phyloP scores from a whole-genome alignment of 2,797 vertebrate genomes.

The Jordanella pulchra region DNA sequence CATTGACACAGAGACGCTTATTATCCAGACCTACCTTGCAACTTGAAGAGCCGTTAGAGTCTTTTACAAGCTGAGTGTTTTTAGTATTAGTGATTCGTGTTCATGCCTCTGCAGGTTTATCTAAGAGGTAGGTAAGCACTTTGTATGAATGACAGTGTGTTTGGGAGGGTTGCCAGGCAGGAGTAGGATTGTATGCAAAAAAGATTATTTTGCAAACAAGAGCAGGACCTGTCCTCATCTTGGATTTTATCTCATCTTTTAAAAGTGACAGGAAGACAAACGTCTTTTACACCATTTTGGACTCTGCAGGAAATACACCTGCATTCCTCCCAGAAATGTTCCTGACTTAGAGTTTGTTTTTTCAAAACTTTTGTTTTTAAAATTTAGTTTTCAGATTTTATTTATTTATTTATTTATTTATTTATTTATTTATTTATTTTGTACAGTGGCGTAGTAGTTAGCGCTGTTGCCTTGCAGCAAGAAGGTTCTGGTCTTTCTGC shows the following conservation, averaged over 20 bases:
- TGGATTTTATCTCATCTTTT: constrained; percentile 30
- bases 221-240: constrained; percentile 46
- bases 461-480: no score
- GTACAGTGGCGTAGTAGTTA: no score
- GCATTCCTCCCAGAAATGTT: constrained; percentile 38
- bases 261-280: constrained; percentile 20
- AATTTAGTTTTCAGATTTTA: no score
- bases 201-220: constrained; percentile 6
- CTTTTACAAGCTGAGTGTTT: constrained; percentile 51
- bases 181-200: not conserved
- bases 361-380: no score
- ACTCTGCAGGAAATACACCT: constrained; percentile 55
- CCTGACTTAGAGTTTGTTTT: no score
- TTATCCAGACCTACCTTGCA: constrained; percentile 67
- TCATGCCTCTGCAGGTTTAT: constrained; percentile 39
- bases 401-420: no score
- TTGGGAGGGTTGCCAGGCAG: constrained; percentile 47
- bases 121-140: constrained; percentile 38
- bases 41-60: constrained; percentile 33
- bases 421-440: no score
- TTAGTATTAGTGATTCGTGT: constrained; percentile 29
- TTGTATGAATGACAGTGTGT: constrained; percentile 19
- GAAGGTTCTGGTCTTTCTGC: no score
- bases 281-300: constrained; percentile 27
- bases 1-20: constrained; percentile 61